Evolutionary conservation across 2,113 vertebrate genomes (phyloP).

Genomic region (Sinocyclocheilus anophthalmus): DNA sequence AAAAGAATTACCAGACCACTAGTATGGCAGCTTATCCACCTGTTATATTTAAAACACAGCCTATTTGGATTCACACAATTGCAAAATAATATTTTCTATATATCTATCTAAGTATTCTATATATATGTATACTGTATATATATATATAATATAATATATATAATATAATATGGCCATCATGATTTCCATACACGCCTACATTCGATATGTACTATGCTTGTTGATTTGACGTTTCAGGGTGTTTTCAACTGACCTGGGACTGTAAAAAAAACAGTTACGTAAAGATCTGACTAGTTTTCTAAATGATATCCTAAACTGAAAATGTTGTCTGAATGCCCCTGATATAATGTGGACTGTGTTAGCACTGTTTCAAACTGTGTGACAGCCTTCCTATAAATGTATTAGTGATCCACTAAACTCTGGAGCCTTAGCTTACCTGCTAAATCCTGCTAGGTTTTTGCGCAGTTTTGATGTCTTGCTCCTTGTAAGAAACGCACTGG

Average conservation of each 20-base stretch:
- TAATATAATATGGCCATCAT: neutral
- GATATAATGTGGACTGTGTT: neutral
- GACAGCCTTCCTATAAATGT: too few relatives aligned
- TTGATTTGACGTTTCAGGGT: neutral
- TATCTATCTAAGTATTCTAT: too few relatives aligned
- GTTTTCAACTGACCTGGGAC: neutral
- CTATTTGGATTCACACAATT: too few relatives aligned
- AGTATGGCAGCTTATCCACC: too few relatives aligned
- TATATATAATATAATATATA: neutral
- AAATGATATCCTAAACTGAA: neutral
- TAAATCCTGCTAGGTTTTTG: neutral
- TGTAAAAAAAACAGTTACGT: neutral
- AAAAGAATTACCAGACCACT: too few relatives aligned
- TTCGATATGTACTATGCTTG: neutral
- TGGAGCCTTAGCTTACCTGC: too few relatives aligned
- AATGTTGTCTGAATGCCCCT: neutral
- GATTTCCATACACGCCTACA: neutral
- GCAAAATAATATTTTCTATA: too few relatives aligned
- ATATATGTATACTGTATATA: too few relatives aligned
- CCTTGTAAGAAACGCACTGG: neutral
- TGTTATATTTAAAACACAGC: too few relatives aligned
- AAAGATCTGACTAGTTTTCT: neutral
- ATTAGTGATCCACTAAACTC: neutral
- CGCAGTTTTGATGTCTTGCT: neutral
- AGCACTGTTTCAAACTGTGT: neutral